Evolutionary conservation across 2,888 invertebrate species (phyloP), one percentile per base, ranked within the genome.

Genomic region (Andrena haemorrhoa): DNA sequence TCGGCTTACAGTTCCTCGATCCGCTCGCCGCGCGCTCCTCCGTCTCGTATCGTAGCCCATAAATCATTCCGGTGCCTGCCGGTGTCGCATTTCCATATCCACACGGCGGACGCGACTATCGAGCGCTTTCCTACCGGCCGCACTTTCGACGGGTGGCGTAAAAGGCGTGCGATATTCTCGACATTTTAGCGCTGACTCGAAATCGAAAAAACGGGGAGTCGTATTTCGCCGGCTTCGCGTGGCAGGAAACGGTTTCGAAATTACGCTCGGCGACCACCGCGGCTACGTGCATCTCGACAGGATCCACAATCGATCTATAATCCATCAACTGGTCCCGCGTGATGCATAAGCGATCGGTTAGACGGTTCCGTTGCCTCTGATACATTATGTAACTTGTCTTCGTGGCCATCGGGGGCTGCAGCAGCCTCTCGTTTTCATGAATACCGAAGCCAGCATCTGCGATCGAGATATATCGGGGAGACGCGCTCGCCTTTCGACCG

Each of bases 311-410:
- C 88, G 75, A 83, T 81, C 64, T 77, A 84, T 16, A 41, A 41
- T 88, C 88, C 85, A 84, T 87, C 81, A 68, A 7, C 49, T 10
- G 20, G 65, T 10, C n/a, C 60, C 60, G 58, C 58, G 77, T 82
- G 83, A 88, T 84, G 74, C 84, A 85, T 85, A 86, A 82, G 16
- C 77, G 83, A 85, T 86, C 81, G 77, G n/a, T 16, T 41, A 70
- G 73, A 64, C 58, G 53, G 79, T 84, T 81, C 71, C 79, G 80
- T 79, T 81, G 84, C 72, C 70, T 73, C 74, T 81, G 82, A 87
- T 89, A 79, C 86, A 89, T 89, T 87, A 88, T 89, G 89, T 84
- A 89, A 86, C 78, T 41, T 16, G 16, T 5, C 81, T 47, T 73
- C 69, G 20, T 66, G 23, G 23, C 53, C 0, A 16, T 68, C 74